Percentiles rank a stretch among this genome's conserved stretches.
phyloP scores from a whole-genome alignment of 1,140 invertebrate genomes.

The Oedothorax gibbosus region DNA sequence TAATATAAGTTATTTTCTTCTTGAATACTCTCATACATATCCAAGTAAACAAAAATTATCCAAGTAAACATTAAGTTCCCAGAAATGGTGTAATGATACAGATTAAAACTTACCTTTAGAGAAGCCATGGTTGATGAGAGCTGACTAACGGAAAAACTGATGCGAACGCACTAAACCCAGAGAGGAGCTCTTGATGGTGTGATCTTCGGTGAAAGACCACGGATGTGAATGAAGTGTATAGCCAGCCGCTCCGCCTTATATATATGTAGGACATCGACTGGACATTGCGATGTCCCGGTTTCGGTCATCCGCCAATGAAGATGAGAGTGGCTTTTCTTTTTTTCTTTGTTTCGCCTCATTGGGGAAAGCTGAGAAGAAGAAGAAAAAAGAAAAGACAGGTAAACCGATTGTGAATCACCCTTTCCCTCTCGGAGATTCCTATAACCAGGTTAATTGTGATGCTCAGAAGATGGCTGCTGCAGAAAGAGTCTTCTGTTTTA shows the following conservation, averaged over 20 bases:
- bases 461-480: conserved; percentile 2
- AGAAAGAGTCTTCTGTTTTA: not conserved
- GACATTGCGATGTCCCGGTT: conserved; percentile 40
- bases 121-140: conserved; percentile 32
- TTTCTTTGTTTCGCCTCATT: conserved; percentile 38
- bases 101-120: conserved; percentile 27
- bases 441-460: conserved; percentile 54
- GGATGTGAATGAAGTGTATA: not conserved
- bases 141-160: not conserved
- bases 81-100: too few relatives aligned
- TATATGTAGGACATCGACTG: conserved; percentile 45
- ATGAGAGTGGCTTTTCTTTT: conserved; percentile 38
- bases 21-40: too few relatives aligned
- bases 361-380: conserved; percentile 13
- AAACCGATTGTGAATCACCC: conserved; percentile 18
- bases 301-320: conserved; percentile 54
- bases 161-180: not conserved
- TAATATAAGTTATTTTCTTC: too few relatives aligned
- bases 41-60: too few relatives aligned
- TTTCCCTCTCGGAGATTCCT: conserved; percentile 4
- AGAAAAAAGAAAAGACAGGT: conserved; percentile 29
- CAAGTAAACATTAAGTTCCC: too few relatives aligned
- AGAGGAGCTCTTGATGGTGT: not conserved
- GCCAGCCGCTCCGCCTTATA: not conserved
- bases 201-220: not conserved